Percentiles rank a stretch among this genome's conserved stretches.
phyloP scores from a whole-genome alignment of 2,888 invertebrate species.

The Cerceris rybyensis region DNA sequence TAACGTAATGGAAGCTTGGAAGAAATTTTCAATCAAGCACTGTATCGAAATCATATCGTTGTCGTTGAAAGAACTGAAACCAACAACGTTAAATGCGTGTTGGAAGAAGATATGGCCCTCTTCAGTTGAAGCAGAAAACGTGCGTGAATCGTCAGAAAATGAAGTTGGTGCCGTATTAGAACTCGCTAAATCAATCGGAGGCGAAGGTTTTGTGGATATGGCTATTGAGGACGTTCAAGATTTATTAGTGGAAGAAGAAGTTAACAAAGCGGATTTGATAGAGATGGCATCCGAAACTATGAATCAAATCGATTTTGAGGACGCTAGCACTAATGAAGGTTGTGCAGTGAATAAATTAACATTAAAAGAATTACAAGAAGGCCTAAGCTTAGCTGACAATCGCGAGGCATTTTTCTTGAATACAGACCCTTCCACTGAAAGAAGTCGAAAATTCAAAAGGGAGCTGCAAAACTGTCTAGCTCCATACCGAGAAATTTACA shows the following conservation, averaged over 20 bases:
- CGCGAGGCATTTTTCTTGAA: slow-evolving; percentile 41
- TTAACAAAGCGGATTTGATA: slow-evolving; percentile 8
- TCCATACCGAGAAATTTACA: slow-evolving; percentile 35
- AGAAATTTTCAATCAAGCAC: slow-evolving; percentile 18
- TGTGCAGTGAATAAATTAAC: slow-evolving; percentile 19
- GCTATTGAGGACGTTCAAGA: slow-evolving; percentile 16
- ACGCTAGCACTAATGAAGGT: neutral
- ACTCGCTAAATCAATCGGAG: slow-evolving; percentile 20
- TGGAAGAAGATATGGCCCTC: slow-evolving; percentile 23
- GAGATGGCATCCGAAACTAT: neutral
- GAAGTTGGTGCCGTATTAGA: slow-evolving; percentile 15
- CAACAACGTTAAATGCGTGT: slow-evolving; percentile 21
- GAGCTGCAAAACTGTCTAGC: slow-evolving; percentile 33
- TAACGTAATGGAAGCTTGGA: slow-evolving; percentile 10
- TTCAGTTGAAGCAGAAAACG: slow-evolving; percentile 12
- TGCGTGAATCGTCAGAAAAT: slow-evolving; percentile 8
- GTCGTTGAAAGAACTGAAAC: slow-evolving; percentile 9
- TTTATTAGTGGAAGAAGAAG: slow-evolving; percentile 18
- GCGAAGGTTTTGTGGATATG: slow-evolving; percentile 22
- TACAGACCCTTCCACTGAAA: slow-evolving; percentile 34
- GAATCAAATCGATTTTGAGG: neutral
- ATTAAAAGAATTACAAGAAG: slow-evolving; percentile 33
- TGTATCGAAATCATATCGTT: slow-evolving; percentile 17
- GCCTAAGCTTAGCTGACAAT: slow-evolving; percentile 27
- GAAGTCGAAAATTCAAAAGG: slow-evolving; percentile 38